Evolutionary conservation across 2,888 invertebrate genomes (phyloP).

Genomic region (Erynnis tages): DNA sequence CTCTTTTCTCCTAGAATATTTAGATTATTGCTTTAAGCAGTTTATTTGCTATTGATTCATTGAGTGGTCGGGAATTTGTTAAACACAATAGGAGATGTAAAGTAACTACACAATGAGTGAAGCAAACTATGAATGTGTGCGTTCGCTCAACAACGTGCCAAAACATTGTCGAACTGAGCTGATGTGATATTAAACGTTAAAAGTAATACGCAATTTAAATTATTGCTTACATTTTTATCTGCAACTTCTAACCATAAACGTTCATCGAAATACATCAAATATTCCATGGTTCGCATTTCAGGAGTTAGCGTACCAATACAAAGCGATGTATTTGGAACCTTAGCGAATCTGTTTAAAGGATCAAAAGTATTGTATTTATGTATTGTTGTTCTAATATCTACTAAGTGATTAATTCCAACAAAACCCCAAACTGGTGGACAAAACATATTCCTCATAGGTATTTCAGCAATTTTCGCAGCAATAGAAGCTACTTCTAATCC

Average conservation of each 20-base stretch:
- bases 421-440: slow-evolving; percentile 85
- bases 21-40: too few relatives aligned
- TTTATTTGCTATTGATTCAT: too few relatives aligned
- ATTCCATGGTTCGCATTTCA: slow-evolving; percentile 78
- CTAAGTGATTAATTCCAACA: slow-evolving; percentile 77
- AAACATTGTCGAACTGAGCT: too few relatives aligned
- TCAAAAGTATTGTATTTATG: slow-evolving; percentile 75
- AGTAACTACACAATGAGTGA: too few relatives aligned
- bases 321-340: slow-evolving; percentile 72
- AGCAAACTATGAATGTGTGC: too few relatives aligned
- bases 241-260: slow-evolving; percentile 57
- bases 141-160: too few relatives aligned
- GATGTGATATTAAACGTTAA: too few relatives aligned
- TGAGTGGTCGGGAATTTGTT: too few relatives aligned
- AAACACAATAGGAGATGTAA: too few relatives aligned
- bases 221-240: slow-evolving; percentile 59
- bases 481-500: slow-evolving; percentile 70
- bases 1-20: neutral
- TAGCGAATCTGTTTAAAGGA: slow-evolving; percentile 74
- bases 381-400: slow-evolving; percentile 78
- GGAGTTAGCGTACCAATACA: slow-evolving; percentile 72
- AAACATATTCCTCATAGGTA: slow-evolving; percentile 72
- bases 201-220: too few relatives aligned
- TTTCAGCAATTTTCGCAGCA: slow-evolving; percentile 65
- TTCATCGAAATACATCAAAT: slow-evolving; percentile 67